Evolutionary conservation across 2,797 vertebrate species (phyloP).

Genomic region (Mormyrus proboscirostris): DNA sequence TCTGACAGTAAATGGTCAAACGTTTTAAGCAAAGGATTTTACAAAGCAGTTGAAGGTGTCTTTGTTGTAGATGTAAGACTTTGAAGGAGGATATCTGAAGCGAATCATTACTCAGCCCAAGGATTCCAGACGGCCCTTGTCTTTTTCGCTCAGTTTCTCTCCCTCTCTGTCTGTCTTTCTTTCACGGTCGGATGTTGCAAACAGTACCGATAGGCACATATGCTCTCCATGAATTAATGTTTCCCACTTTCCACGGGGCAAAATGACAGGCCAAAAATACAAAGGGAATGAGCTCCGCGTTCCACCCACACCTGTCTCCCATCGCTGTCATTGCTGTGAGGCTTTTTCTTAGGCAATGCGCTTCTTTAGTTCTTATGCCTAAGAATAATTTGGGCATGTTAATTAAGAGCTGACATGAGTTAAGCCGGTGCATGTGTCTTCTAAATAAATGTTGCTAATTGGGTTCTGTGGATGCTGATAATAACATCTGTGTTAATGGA

Average conservation of each 20-base stretch:
- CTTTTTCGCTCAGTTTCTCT: not conserved
- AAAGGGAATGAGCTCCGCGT: not conserved
- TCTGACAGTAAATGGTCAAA: slow-evolving; percentile 4
- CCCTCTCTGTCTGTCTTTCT: not conserved
- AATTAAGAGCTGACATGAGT: slow-evolving; percentile 7
- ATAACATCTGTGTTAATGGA: not conserved
- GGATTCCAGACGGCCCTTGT: not conserved
- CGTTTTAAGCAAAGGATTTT: not conserved
- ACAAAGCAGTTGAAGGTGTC: slow-evolving; percentile 1
- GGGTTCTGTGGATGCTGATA: not conserved
- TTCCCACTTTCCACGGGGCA: not conserved
- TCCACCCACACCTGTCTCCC: not conserved
- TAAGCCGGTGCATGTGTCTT: not conserved
- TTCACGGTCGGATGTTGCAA: not conserved
- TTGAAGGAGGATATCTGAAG: slow-evolving; percentile 1
- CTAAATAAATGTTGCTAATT: slow-evolving; percentile 6
- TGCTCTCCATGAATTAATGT: not conserved
- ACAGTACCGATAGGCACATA: not conserved
- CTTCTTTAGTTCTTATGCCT: not conserved
- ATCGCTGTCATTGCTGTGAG: not conserved
- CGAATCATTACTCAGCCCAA: not conserved
- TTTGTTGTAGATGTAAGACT: slow-evolving; percentile 4
- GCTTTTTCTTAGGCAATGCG: not conserved
- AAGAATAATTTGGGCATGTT: slow-evolving; percentile 5
- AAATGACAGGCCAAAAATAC: slow-evolving; percentile 11